Evolutionary conservation across 2,113 vertebrate genomes (phyloP), one percentile per base, ranked within the genome.

Genomic region (Cacatua alba): DNA sequence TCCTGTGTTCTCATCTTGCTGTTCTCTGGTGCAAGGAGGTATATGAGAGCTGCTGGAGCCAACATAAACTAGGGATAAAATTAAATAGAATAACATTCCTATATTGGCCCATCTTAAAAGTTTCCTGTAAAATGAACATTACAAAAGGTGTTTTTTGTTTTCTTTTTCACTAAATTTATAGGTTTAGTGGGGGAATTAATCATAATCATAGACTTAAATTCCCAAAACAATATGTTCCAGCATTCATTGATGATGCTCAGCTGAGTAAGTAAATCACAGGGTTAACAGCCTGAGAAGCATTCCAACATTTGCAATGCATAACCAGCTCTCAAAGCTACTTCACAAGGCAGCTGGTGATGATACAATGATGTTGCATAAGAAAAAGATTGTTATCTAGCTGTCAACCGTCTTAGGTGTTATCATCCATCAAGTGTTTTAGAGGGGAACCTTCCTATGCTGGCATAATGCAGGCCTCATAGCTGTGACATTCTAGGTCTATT

Each of bases 371-470:
- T 55, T 69, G 26, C 60, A 59, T 46, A 77, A 84, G 68, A 62
- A 53, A 86, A 84, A 92, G 94, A 85, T 94, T 87, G 86, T 94
- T 97, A 94, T 91, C 92, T 88, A 87, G 77, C 95, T 97, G 95
- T 92, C 94, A 93, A 82, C 24, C 68, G 37, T 23, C 46, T 49
- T 67, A 13, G 1, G 5, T 24, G 33, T 91, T 70, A 59, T 69
- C 78, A 77, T 94, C 70, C 63, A 84, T 96, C 95, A 81, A 35
- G 35, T 81, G 68, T 37, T 85, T 82, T 76, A 51, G 39, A 77
- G 85, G 44, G 41, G 37, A 39, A 57, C 25, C 31, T 78, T 60
- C 39, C 31, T 72, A 24, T 0, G 0, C 46, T 63, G 53, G 49
- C 5, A 2, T 49, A 44, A 72, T 67, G 64, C 67, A 91, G 46